phyloP scores from a whole-genome alignment of 2,113 vertebrate genomes.

The Scophthalmus maximus region DNA sequence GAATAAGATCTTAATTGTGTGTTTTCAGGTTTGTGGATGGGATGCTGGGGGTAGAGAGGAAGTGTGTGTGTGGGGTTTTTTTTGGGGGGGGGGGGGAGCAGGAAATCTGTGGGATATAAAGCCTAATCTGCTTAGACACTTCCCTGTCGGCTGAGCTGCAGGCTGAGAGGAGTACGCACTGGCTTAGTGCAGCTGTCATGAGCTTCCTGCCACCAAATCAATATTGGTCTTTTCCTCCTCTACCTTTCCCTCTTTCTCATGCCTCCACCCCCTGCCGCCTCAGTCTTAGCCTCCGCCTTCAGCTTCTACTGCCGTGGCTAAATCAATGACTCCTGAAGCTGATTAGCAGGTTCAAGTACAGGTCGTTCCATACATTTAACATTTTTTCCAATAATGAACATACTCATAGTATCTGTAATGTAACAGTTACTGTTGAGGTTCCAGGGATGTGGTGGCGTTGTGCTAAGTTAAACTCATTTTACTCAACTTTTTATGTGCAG shows the following conservation, averaged over 20 bases:
- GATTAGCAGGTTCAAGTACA: slow-evolving; percentile 69
- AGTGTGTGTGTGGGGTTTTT: no score
- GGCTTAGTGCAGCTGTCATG: slow-evolving; percentile 71
- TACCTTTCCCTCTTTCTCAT: slow-evolving; percentile 26
- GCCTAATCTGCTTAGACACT: slow-evolving; percentile 68
- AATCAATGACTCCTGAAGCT: slow-evolving; percentile 69
- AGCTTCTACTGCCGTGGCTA: slow-evolving; percentile 33
- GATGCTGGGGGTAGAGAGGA: not conserved
- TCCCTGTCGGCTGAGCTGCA: slow-evolving; percentile 55
- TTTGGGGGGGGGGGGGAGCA: not conserved
- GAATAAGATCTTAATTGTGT: slow-evolving; percentile 10
- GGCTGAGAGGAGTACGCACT: slow-evolving; percentile 42
- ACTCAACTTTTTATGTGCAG: not conserved
- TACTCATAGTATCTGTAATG: not conserved
- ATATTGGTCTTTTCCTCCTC: slow-evolving; percentile 55
- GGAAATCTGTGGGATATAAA: slow-evolving; percentile 70
- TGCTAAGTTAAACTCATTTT: not conserved
- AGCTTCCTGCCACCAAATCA: slow-evolving; percentile 66
- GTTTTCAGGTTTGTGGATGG: slow-evolving; percentile 9
- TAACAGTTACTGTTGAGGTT: not conserved
- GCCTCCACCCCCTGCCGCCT: slow-evolving; percentile 4
- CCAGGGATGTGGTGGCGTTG: not conserved
- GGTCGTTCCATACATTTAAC: slow-evolving; percentile 58
- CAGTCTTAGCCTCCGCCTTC: slow-evolving; percentile 22
- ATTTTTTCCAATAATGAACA: not conserved